Evolutionary conservation across 2,113 vertebrate genomes (phyloP).

Genomic region (Rhea americana): DNA sequence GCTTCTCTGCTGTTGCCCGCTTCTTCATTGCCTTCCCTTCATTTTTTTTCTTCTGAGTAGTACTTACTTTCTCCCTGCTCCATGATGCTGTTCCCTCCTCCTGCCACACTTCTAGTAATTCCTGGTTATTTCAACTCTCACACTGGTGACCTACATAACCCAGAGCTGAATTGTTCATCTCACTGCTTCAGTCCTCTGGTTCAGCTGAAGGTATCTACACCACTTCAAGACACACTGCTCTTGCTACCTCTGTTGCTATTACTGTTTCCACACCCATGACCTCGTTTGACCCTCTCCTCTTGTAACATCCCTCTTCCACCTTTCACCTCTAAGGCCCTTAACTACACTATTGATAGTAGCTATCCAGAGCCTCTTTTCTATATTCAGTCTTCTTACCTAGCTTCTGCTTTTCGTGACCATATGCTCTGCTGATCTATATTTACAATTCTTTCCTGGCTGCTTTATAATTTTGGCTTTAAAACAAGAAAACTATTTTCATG

Average conservation of each 20-base stretch:
- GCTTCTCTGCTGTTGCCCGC: neutral
- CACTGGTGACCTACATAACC: neutral
- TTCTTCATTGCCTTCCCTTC: neutral
- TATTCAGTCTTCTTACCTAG: neutral
- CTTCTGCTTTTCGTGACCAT: neutral
- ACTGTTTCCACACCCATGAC: neutral
- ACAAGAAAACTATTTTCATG: neutral
- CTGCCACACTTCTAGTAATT: neutral
- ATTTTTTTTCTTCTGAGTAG: neutral
- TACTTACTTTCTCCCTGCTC: neutral
- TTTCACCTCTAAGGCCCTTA: neutral
- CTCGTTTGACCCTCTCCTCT: neutral
- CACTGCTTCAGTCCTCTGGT: neutral
- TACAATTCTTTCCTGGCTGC: neutral
- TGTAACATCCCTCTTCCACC: neutral
- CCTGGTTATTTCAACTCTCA: neutral
- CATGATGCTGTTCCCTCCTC: rapidly evolving
- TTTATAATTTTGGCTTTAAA: neutral
- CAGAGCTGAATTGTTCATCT: neutral
- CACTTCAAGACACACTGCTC: neutral
- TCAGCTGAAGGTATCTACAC: neutral
- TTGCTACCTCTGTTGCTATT: neutral
- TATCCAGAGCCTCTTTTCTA: neutral
- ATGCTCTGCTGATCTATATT: neutral
- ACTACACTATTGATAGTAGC: neutral